Conservation (phyloP, 1,140 invertebrate species). For the Chionoecetes opilio region DNA sequence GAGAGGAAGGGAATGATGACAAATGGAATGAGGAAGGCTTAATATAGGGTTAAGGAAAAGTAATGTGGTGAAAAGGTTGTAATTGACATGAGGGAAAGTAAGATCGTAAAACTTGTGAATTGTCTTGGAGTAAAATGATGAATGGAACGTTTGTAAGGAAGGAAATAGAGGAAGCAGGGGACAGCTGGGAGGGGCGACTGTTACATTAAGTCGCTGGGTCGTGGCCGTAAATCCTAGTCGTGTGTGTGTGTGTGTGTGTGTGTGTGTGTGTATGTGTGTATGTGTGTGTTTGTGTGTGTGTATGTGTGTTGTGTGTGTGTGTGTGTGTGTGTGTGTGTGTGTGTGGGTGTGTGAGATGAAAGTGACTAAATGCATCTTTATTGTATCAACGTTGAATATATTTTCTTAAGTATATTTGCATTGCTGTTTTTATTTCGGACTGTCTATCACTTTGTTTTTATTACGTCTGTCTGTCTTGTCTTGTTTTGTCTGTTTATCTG, state of each 20-base stretch:
- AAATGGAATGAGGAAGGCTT: neutral
- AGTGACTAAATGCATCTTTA: too few relatives aligned
- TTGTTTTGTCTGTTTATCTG: too few relatives aligned
- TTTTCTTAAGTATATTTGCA: too few relatives aligned
- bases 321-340: conserved; percentile 8
- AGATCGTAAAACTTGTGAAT: neutral
- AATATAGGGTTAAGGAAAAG: neutral
- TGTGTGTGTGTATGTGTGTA: neutral
- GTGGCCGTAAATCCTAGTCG: neutral
- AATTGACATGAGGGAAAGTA: neutral
- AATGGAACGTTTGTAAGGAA: neutral
- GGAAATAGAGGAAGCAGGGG: neutral
- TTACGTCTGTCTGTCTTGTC: too few relatives aligned
- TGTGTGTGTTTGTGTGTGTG: neutral
- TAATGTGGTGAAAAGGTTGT: neutral
- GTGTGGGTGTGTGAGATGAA: neutral
- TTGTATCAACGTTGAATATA: too few relatives aligned
- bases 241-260: neutral
- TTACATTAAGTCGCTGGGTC: neutral
- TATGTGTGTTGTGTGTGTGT: neutral
- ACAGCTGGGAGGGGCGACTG: neutral
- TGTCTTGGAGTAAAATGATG: neutral
- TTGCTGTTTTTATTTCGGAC: too few relatives aligned
- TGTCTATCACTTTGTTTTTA: too few relatives aligned
- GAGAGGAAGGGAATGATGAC: neutral